Evolutionary conservation across 2,113 vertebrate genomes (phyloP), one percentile per base, ranked within the genome.

Genomic region (Mormyrus lacerda): DNA sequence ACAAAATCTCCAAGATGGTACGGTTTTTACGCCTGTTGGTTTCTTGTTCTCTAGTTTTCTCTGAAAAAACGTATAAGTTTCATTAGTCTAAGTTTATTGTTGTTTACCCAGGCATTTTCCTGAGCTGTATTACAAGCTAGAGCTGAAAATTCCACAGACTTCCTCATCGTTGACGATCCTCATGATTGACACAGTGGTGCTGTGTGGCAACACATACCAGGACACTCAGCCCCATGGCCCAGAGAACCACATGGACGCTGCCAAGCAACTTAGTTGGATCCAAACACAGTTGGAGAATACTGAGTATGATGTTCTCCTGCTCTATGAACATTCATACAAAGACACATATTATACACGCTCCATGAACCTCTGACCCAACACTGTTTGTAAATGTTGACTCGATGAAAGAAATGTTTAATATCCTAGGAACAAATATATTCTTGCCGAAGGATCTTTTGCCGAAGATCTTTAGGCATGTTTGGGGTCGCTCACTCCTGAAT

Each of bases 171-270:
- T 95, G 92, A 93, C 90, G 0, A 47, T 95, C 39, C 90, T 95
- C 88, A 95, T 95, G 95, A 94, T 94, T 13, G 95, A 95, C 79
- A 95, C 94, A 0, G 94, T 95, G 89, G 89, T 93, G 39, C 85
- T 95, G 19, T 95, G 95, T 92, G 95, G 95, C 3, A 95, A 95
- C 89, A 95, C 95, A 1, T 92, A 94, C 27, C 90, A 95, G n/a
- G 61, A 84, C 15, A 42, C 15, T 10, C 90, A 94, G 10, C 94
- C 94, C 0, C 35, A 31, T 6, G 91, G 91, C 42, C 90, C 94
- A 0, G 92, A 94, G 42, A 50, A 94, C 9, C 84, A n/a, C 1
- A 10, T 0, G 10, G 90, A 89, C 10, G 91, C 94, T 15, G 69
- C 85, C 13, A 50, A 91, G 27, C 93, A 95, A 79, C 90, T 94